These are phyloP conservation scores for Sylvia atricapilla DNA, from an alignment of 2,113 vertebrate genomes.

Conservation along the genomic window DNA sequence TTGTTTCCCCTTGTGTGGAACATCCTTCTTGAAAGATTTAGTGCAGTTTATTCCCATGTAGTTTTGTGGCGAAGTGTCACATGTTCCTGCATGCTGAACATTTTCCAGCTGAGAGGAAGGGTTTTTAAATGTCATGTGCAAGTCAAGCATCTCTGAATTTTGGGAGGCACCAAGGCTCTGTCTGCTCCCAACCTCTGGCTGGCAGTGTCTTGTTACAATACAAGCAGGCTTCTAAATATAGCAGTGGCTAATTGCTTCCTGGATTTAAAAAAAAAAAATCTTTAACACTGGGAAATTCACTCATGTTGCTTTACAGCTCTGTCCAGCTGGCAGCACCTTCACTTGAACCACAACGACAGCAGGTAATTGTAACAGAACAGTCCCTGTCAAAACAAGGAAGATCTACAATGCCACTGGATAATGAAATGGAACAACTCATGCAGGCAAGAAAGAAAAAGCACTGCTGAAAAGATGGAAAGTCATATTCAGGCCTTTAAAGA, in stretches of 20 bases:
- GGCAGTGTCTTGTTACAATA: background rate
- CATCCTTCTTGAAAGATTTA: background rate
- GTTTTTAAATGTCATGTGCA: background rate
- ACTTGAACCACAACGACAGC: slow-evolving; percentile 45
- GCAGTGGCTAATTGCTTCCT: slow-evolving; percentile 43
- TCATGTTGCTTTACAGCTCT: slow-evolving; percentile 36
- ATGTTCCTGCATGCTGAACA: background rate
- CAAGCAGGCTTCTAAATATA: slow-evolving; percentile 34
- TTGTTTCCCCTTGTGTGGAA: background rate
- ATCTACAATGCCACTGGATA: slow-evolving; percentile 38
- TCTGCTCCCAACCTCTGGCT: background rate
- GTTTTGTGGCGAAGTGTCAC: background rate
- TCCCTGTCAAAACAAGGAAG: slow-evolving; percentile 40
- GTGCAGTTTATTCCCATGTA: background rate
- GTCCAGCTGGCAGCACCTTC: slow-evolving; percentile 61
- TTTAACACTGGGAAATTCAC: slow-evolving; percentile 17
- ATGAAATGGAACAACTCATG: slow-evolving; percentile 57
- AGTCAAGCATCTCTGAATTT: background rate
- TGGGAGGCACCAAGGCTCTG: background rate
- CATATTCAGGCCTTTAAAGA: slow-evolving; percentile 39
- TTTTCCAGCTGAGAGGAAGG: background rate
- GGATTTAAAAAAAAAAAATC: slow-evolving; percentile 40
- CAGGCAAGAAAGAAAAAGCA: slow-evolving; percentile 51
- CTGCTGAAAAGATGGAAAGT: background rate
- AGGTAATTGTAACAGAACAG: slow-evolving; percentile 67